Percentiles rank a stretch among this genome's conserved stretches.
phyloP scores from a whole-genome alignment of 2,888 invertebrate species.

The Spicauda simplicius region DNA sequence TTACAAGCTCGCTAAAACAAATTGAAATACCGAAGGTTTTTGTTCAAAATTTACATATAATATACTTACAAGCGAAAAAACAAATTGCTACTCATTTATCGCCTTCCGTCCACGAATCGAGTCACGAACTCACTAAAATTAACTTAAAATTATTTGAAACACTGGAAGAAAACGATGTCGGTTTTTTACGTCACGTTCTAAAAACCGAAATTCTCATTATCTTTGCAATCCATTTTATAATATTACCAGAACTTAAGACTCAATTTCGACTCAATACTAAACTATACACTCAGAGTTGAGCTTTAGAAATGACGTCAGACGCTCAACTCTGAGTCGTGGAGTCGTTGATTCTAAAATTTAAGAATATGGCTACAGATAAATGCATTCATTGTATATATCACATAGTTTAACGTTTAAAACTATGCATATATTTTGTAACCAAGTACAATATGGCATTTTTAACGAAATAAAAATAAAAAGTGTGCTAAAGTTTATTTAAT shows the following conservation, averaged over 20 bases:
- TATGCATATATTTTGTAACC: too few species aligned
- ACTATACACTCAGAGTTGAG: too few species aligned
- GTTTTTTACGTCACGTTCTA: slow-evolving; percentile 33
- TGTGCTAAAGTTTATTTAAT: background rate
- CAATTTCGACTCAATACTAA: too few species aligned
- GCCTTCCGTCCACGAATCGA: slow-evolving; percentile 35
- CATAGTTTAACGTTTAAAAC: too few species aligned
- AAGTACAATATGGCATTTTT: background rate
- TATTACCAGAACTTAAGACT: too few species aligned
- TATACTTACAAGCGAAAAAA: slow-evolving; percentile 75
- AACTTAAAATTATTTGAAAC: slow-evolving; percentile 48
- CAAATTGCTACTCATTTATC: slow-evolving; percentile 56
- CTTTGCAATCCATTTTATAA: background rate
- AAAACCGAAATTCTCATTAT: background rate
- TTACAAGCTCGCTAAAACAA: slow-evolving; percentile 72
- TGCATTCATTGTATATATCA: too few species aligned
- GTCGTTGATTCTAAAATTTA: too few species aligned
- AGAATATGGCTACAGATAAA: too few species aligned
- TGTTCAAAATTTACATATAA: slow-evolving; percentile 81
- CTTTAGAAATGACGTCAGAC: too few species aligned
- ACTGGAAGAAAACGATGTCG: slow-evolving; percentile 61
- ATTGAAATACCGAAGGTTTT: slow-evolving; percentile 54
- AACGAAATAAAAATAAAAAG: background rate
- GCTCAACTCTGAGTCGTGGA: too few species aligned
- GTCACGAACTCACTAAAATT: slow-evolving; percentile 54